Evolutionary conservation across 35 echinoderm and acorn worm genomes (phyloP).

Genomic region (Heliocidaris erythrogramma): DNA sequence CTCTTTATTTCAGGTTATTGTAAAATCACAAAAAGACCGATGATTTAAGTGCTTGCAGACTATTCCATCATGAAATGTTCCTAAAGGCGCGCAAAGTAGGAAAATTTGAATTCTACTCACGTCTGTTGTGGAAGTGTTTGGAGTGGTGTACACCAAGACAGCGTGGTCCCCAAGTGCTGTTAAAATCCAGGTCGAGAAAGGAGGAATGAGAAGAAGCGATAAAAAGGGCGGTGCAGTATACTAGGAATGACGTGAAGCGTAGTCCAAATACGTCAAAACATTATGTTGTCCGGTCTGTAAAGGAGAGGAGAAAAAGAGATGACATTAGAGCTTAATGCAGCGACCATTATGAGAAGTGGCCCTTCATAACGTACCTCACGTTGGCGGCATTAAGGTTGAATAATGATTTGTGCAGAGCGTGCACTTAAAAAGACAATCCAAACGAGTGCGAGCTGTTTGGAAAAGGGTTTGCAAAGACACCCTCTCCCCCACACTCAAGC

Average conservation of each 20-base stretch:
- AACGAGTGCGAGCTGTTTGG: neutral
- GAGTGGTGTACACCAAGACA: neutral
- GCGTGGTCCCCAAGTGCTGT: neutral
- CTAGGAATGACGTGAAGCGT: neutral
- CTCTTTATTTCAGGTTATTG: neutral
- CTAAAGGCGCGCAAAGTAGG: neutral
- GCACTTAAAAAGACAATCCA: neutral
- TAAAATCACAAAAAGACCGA: neutral
- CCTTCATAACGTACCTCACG: neutral
- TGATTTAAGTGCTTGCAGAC: neutral
- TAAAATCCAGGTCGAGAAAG: neutral
- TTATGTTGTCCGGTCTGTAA: slow-evolving; percentile 30
- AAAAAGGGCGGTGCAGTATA: neutral
- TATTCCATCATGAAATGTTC: neutral
- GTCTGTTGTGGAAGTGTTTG: neutral
- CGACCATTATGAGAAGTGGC: neutral
- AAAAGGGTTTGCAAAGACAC: neutral
- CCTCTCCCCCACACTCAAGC: neutral
- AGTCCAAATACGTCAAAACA: slow-evolving; percentile 39
- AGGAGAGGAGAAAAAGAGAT: neutral
- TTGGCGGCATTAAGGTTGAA: slow-evolving; percentile 27
- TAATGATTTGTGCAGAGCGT: slow-evolving; percentile 24
- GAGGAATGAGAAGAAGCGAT: neutral
- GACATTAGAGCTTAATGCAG: slow-evolving; percentile 18
- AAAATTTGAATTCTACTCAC: slow-evolving; percentile 34